Evolutionary conservation across 2,888 invertebrate species (phyloP).

Genomic region (Platycnemis pennipes): DNA sequence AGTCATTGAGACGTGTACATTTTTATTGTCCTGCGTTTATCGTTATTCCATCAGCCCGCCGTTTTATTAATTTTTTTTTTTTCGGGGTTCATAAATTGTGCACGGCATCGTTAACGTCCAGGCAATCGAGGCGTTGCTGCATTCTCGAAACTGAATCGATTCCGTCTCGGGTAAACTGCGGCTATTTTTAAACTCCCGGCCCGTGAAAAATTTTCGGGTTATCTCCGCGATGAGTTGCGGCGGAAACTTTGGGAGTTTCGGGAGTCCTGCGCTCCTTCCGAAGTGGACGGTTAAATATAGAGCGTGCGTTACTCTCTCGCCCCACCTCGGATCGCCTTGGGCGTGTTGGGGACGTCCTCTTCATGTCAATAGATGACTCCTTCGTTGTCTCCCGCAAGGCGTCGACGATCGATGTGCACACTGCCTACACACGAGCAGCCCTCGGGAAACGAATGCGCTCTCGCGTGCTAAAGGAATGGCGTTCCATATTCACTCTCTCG

Average conservation of each 20-base stretch:
- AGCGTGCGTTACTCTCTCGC: background rate
- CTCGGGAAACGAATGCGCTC: background rate
- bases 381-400: background rate
- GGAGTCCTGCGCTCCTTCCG: background rate
- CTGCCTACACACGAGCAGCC: too few species aligned
- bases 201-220: background rate
- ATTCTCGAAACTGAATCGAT: background rate
- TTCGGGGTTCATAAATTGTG: background rate
- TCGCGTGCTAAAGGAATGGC: background rate
- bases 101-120: background rate
- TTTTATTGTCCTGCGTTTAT: too few species aligned
- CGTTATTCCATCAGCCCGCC: too few species aligned
- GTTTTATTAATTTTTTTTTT: background rate
- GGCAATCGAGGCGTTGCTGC: background rate
- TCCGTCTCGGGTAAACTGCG: background rate
- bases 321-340: background rate
- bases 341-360: background rate
- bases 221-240: background rate
- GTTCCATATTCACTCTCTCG: background rate
- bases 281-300: conserved; percentile 25
- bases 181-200: background rate
- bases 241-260: background rate
- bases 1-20: too few species aligned
- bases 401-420: background rate
- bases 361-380: background rate